Evolutionary conservation across 2,113 vertebrate genomes (phyloP), one percentile per base, ranked within the genome.

Genomic region (Apeltes quadracus): DNA sequence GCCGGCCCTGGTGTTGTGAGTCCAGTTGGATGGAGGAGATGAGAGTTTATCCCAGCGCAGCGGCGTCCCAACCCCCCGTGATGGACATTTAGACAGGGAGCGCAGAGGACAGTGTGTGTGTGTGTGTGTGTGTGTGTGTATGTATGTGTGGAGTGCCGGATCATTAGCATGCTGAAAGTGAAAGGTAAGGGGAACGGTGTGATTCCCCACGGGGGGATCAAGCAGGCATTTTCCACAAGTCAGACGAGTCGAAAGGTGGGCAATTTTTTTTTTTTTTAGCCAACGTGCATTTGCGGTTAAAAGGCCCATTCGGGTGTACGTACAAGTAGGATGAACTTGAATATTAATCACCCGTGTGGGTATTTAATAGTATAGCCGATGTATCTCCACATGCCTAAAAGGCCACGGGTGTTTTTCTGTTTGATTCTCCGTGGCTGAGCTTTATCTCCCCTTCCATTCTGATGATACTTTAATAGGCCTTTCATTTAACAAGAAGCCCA

Each of bases 141-240:
- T 22, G 46, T 22, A 20, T 44, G 44, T 46, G 44, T 46, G 44
- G 61, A 11, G 57, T 54, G 61, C 48, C 67, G 56, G 69, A 36
- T 55, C 79, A 62, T 84, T 79, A 82, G 59, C 63, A 74, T 65
- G 71, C 85, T 89, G 81, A 61, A 73, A 68, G 64, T 50, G 71
- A 78, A 78, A 69, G 79, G 89, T 87, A 91, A 89, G 84, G 76
- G 76, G 75, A 81, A 83, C 64, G 81, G 77, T 87, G 69, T 69
- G 65, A 77, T 79, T 71, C 62, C 76, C 81, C 68, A 48, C 56
- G 51, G 62, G 79, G 53, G 32, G 56, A 13, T 59, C 68, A 81
- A n/a, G 54, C 59, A 74, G 80, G 69, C 46, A 12, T 72, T 78
- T 71, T 61, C 25, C 14, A 54, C 22, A 61, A 63, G 46, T 63